These are phyloP conservation scores for Rhagium mordax DNA, from an alignment of 2,888 invertebrate species.

Conservation along the genomic window DNA sequence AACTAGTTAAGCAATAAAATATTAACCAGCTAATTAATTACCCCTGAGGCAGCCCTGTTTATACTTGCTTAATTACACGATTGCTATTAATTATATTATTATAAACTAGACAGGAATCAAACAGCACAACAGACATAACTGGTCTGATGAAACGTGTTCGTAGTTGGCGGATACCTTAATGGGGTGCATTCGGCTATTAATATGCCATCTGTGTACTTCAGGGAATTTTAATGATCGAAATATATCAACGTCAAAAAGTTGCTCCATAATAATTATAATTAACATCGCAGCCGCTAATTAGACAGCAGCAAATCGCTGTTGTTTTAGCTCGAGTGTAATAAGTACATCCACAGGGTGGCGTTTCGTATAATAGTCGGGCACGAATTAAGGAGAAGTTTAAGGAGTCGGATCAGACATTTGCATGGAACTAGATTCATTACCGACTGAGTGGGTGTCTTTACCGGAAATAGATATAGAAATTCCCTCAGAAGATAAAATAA, in stretches of 20 bases:
- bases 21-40: not conserved
- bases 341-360: not conserved
- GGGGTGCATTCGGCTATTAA: slow-evolving; percentile 41
- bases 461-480: too few relatives aligned
- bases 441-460: too few relatives aligned
- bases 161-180: slow-evolving; percentile 37
- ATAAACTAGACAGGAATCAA: not conserved
- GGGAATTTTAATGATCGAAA: slow-evolving; percentile 46
- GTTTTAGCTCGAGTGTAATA: not conserved
- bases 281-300: slow-evolving; percentile 13
- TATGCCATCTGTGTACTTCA: slow-evolving; percentile 43
- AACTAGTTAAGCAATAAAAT: not conserved
- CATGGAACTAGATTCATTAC: too few relatives aligned
- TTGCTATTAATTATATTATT: slow-evolving; percentile 8
- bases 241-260: slow-evolving; percentile 30
- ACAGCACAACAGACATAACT: not conserved
- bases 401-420: too few relatives aligned
- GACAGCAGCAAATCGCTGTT: not conserved
- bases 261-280: slow-evolving; percentile 29
- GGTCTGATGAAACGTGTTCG: not conserved
- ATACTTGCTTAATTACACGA: not conserved
- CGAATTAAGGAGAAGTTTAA: too few relatives aligned
- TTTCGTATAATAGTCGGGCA: too few relatives aligned
- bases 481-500: too few relatives aligned
- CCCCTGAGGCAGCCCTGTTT: not conserved